These are phyloP conservation scores for Sarcophilus harrisii DNA, from an alignment of 2,797 vertebrate species.

Conservation along the genomic window DNA sequence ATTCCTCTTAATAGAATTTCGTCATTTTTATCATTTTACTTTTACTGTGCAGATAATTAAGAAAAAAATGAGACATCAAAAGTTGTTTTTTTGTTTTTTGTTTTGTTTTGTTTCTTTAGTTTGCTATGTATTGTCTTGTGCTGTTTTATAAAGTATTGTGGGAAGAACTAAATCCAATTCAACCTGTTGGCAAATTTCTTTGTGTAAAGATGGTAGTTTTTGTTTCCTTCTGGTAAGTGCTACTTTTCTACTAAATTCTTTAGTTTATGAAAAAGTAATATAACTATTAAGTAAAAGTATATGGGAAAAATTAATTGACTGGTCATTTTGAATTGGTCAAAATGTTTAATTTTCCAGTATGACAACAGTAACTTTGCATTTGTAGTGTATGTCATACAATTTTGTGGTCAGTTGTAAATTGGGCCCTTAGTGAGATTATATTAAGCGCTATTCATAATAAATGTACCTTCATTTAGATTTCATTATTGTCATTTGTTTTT, in stretches of 20 bases:
- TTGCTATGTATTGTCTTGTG: conserved; percentile 99
- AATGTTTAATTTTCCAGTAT: not conserved
- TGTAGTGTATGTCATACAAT: not conserved
- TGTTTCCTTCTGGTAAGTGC: conserved; percentile 96
- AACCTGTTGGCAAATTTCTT: conserved; percentile 97
- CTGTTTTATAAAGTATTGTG: conserved; percentile 96
- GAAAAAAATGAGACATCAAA: not conserved
- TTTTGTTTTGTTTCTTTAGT: conserved; percentile 84
- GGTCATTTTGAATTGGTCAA: not conserved
- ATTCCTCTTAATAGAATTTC: not conserved
- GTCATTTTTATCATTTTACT: not conserved
- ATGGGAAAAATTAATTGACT: not conserved
- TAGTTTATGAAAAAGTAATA: conserved; percentile 54
- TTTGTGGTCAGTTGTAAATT: not conserved
- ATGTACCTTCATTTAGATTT: not conserved
- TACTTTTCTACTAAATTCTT: conserved; percentile 54
- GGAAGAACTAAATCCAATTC: conserved; percentile 95
- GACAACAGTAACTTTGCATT: not conserved
- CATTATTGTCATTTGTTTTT: not conserved
- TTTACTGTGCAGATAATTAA: not conserved
- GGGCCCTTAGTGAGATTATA: not conserved
- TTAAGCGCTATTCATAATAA: not conserved
- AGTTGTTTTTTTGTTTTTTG: conserved; percentile 51
- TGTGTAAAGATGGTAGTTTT: conserved; percentile 99
- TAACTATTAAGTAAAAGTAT: conserved; percentile 6